Conservation (phyloP, 2,888 invertebrate species). For the Oegoconia quadripuncta region DNA sequence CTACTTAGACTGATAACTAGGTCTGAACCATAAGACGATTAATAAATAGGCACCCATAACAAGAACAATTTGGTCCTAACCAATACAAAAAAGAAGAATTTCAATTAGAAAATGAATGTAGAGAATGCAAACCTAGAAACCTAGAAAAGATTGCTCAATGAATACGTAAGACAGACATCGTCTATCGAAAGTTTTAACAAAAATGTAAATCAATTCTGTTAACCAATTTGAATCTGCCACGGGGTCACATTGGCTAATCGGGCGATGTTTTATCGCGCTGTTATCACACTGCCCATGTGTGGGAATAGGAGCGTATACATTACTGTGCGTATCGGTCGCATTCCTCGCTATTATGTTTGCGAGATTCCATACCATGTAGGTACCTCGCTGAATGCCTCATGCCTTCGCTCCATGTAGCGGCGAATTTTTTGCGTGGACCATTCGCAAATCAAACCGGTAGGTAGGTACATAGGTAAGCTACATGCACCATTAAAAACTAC, state of each 20-base stretch:
- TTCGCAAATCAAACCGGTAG: constrained; percentile 71
- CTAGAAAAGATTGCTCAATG: not conserved
- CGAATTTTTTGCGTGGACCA: constrained; percentile 68
- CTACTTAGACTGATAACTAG: too few relatives aligned
- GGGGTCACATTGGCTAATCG: constrained; percentile 60
- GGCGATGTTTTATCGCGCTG: constrained; percentile 61
- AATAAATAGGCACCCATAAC: too few relatives aligned
- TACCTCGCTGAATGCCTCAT: constrained; percentile 32
- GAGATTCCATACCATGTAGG: constrained; percentile 56
- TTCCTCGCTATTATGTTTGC: constrained; percentile 68
- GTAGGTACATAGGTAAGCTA: constrained; percentile 18
- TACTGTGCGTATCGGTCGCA: constrained; percentile 48
- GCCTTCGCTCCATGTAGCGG: constrained; percentile 53
- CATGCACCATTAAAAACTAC: constrained; percentile 11
- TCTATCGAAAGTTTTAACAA: constrained; percentile 4
- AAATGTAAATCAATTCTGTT: constrained; percentile 4
- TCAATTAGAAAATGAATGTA: not conserved
- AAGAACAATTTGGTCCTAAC: too few relatives aligned
- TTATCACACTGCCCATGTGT: constrained; percentile 59
- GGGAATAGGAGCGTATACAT: constrained; percentile 36
- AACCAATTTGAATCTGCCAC: constrained; percentile 8
- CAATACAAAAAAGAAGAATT: too few relatives aligned
- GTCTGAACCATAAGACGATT: too few relatives aligned
- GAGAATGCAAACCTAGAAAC: not conserved
- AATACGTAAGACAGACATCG: not conserved